Base-by-base conservation (phyloP, 1,140 invertebrate species). In the Lutraria rhynchaena region DNA sequence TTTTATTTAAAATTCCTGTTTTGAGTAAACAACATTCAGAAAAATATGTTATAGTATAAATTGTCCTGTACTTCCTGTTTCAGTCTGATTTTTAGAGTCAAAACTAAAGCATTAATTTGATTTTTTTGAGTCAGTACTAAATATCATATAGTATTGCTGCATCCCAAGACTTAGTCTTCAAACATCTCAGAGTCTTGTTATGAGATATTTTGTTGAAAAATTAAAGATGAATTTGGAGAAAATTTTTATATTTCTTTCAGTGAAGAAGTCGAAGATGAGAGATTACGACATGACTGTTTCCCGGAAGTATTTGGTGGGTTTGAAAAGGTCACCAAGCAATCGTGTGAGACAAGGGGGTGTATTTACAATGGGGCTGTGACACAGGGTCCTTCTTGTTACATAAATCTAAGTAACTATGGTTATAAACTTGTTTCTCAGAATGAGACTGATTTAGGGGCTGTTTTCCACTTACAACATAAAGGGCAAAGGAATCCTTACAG, bases 281-380 rank as follows among this genome's bases (percentile, higher is more conserved):
- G 46, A 29, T 15, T 24, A 29, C 76, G 86, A 7, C 83, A 87
- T 49, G 87, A 88, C 46, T 88, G 87, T 44, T 86, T 81, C 57
- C 87, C 87, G n/a, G 87, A 88, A 55, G 46, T 75, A 3, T 73
- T 80, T 13, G 86, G 86, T 31, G 67, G 67, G 17, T 49, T 81
- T 49, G 84, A 84, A 53, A 35, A 65, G 15, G 74, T 86, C 15
- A 85, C 80, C 1, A 61, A 83, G 37, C 65, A 77, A 46, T 80
- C 77, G 53, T 89, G 88, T 80, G 33, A 77, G n/a, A 15, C 24
- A 17, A 65, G 88, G 55, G 67, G 74, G 24, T 89, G 88, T 73
- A 70, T 83, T 0, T 87, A 83, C 41, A 51, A 83, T 15, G n/a
- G 49, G 0, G 73, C 55, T 46, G 70, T 27, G 13, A 65, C 71